Conservation (phyloP, 2,888 invertebrate species). For the Philopedon plagiatum region DNA sequence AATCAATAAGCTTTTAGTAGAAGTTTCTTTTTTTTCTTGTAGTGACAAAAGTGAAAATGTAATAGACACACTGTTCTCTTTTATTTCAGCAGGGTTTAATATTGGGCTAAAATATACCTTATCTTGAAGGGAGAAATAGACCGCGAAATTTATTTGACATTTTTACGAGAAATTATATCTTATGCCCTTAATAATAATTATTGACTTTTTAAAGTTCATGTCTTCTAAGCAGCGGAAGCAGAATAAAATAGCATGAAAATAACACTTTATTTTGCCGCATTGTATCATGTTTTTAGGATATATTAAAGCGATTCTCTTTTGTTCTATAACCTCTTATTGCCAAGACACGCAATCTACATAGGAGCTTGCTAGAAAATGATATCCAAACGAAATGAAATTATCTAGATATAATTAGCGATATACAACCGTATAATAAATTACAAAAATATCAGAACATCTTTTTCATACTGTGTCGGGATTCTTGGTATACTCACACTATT, state of each 20-base stretch:
- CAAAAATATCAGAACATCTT: too few species aligned
- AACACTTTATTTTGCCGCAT: conserved; percentile 34
- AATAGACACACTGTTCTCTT: not conserved
- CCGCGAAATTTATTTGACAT: conserved; percentile 12
- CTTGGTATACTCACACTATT: too few species aligned
- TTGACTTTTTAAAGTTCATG: conserved; percentile 15
- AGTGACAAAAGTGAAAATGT: not conserved
- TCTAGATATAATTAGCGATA: too few species aligned
- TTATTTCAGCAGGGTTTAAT: not conserved
- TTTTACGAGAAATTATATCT: conserved; percentile 2
- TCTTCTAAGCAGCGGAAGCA: not conserved
- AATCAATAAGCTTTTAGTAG: too few species aligned
- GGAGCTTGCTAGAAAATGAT: conserved; percentile 20
- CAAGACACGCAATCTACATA: conserved; percentile 31
- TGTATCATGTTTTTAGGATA: conserved; percentile 32
- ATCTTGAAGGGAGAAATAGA: not conserved
- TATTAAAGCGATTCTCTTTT: conserved; percentile 41
- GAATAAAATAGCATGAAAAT: conserved; percentile 27
- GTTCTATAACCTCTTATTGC: conserved; percentile 22
- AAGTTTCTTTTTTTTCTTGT: not conserved
- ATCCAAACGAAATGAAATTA: not conserved
- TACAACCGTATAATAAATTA: too few species aligned
- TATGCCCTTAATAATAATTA: conserved; percentile 10
- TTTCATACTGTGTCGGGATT: too few species aligned
- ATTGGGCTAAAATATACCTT: not conserved